Evolutionary conservation across 2,113 vertebrate genomes (phyloP), one percentile per base, ranked within the genome.

Genomic region (Aspiorhynchus laticeps): DNA sequence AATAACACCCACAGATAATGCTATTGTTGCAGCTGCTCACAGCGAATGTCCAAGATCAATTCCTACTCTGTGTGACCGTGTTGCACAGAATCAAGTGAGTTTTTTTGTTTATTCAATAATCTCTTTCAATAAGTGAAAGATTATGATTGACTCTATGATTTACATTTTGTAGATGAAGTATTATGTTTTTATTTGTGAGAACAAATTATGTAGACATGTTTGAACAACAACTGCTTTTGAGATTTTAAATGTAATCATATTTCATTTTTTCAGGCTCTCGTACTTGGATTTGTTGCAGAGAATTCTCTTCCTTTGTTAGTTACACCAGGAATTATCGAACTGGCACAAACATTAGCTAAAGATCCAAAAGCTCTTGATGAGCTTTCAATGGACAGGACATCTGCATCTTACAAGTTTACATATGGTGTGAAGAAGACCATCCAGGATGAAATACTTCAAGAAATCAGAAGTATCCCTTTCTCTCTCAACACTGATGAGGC

Each of bases 401-500:
- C 43, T 51, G 76, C 76, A 6, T 83, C 81, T 51, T 78, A 78
- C 11, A 78, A 78, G 38, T 43, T 78, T 11, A 78, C 75, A 14
- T 43, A 78, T 78, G 75, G 75, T 46, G 43, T 78, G 41, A 78
- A 78, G 75, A 78, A 78, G 75, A 78, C 75, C 28, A 78, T 78
- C 26, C 75, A 15, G 26, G 75, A 78, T 78, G 75, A 78, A 59
- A 15, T 84, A 46, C 71, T 75, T 53, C 51, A 76, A 21, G 83
- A 85, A 85, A 76, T 85, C 36, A 85, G 83, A 85, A 77, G 6
- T 41, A 51, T 85, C 71, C 53, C 71, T 33, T 85, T 85, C 71
- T 77, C 83, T 33, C 83, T 85, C 71, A 61, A 81, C 28, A 73
- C 74, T 38, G 82, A 84, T 84, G 82, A 84, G 82, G 82, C 78